Evolutionary conservation across 2,888 invertebrate genomes (phyloP).

Genomic region (Thelaira solivaga): DNA sequence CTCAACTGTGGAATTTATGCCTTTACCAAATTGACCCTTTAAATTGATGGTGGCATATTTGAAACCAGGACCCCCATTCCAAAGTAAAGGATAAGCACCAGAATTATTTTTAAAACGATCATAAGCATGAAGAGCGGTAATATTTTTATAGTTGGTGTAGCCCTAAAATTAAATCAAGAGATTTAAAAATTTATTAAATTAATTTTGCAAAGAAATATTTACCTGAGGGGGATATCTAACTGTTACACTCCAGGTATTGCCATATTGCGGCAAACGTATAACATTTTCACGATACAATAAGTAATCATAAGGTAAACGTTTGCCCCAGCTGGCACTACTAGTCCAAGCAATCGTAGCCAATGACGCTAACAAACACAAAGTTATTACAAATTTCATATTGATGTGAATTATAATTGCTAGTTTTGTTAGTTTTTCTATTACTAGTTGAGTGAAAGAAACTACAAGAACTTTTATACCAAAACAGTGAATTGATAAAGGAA

Average conservation of each 20-base stretch:
- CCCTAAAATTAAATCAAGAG: too few species aligned
- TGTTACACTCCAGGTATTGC: too few species aligned
- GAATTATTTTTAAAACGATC: conserved; percentile 70
- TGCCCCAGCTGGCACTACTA: conserved; percentile 43
- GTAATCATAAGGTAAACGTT: conserved; percentile 23
- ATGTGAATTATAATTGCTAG: too few species aligned
- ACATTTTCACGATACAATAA: conserved; percentile 57
- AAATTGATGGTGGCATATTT: conserved; percentile 61
- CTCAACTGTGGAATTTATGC: conserved; percentile 70
- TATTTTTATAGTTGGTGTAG: conserved; percentile 30
- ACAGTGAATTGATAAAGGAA: too few species aligned
- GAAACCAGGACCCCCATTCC: background rate
- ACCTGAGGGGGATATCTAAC: too few species aligned
- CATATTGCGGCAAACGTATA: conserved; percentile 38
- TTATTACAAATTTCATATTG: too few species aligned
- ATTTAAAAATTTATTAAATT: too few species aligned
- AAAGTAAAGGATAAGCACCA: conserved; percentile 65
- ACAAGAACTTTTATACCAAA: too few species aligned
- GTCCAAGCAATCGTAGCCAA: too few species aligned
- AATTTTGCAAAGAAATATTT: background rate
- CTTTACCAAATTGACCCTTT: conserved; percentile 61
- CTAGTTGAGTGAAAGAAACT: too few species aligned
- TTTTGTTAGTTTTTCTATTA: background rate
- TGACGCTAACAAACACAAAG: too few species aligned
- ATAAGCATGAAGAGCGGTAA: conserved; percentile 65